phyloP scores from a whole-genome alignment of 2,113 vertebrate genomes.

The Scophthalmus maximus region DNA sequence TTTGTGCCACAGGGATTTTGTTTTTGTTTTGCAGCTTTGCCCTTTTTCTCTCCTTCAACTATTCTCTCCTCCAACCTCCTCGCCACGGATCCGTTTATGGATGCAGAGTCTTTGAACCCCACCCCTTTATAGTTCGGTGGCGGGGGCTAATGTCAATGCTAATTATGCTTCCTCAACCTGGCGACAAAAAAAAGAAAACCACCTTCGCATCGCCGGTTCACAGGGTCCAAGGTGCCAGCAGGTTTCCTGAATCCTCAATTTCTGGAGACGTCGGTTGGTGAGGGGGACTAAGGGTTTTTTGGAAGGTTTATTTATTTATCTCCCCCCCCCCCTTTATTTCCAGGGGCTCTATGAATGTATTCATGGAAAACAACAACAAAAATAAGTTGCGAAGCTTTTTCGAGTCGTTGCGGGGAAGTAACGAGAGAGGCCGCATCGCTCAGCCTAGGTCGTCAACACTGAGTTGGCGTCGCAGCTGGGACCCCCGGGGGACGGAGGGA shows the following conservation, averaged over 20 bases:
- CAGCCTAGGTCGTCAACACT: slow-evolving; percentile 29
- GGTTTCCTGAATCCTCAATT: slow-evolving; percentile 50
- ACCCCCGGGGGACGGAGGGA: slow-evolving; percentile 48
- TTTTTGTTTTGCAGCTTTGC: slow-evolving; percentile 31
- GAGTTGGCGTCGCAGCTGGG: slow-evolving; percentile 46
- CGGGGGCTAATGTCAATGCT: slow-evolving; percentile 81
- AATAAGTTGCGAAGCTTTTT: slow-evolving; percentile 46
- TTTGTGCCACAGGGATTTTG: slow-evolving; percentile 16
- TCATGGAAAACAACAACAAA: slow-evolving; percentile 63
- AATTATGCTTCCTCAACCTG: slow-evolving; percentile 70
- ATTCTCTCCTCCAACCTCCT: slow-evolving; percentile 39
- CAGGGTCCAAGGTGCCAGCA: slow-evolving; percentile 36
- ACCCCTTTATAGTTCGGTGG: slow-evolving; percentile 72
- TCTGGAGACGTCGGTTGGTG: slow-evolving; percentile 13
- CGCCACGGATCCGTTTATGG: slow-evolving; percentile 74
- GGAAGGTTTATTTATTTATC: neutral
- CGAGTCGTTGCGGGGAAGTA: slow-evolving; percentile 35
- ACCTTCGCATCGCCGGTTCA: slow-evolving; percentile 44
- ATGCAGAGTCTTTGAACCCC: slow-evolving; percentile 77
- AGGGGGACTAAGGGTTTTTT: slow-evolving; percentile 18
- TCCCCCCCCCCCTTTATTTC: too few relatives aligned
- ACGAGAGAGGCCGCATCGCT: slow-evolving; percentile 46
- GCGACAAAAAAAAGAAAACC: slow-evolving; percentile 49
- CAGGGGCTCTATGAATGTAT: slow-evolving; percentile 58
- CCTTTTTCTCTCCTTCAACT: slow-evolving; percentile 57